Evolutionary conservation across 2,113 vertebrate species (phyloP), one percentile per base, ranked within the genome.

Genomic region (Eretmochelys imbricata): DNA sequence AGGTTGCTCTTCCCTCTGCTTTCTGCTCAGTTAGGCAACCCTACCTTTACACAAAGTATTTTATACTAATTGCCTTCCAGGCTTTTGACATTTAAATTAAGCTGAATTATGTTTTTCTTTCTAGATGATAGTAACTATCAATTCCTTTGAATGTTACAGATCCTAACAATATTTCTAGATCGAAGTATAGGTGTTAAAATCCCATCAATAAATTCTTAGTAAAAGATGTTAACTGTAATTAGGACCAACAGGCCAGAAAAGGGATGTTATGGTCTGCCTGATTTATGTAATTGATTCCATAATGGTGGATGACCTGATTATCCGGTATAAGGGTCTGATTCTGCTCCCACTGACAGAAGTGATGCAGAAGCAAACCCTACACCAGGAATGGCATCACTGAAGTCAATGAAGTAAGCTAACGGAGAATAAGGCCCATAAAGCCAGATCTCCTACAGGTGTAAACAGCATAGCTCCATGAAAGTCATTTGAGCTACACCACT

Each of bases 211-310:
- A 85, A 78, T 86, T 91, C 25, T 65, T 51, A 42, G 88, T 95
- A 59, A 80, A 84, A 82, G 72, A 69, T 80, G 51, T 55, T 87
- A 27, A 94, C 83, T 80, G 17, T 91, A 80, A 91, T 69, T 82
- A 93, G 90, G 59, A 89, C 13, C 86, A 85, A 87, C 72, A 72
- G 59, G 51, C 80, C 46, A 94, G 94, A 91, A 82, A 90, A 90
- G 31, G 48, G 80, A 49, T 84, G 75, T 80, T 87, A 14, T 1
- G 0, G 49, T 80, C 51, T 80, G 14, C 85, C 50, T 78, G 62
- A 85, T 88, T 89, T 84, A 57, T 80, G 51, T 31, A 84, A 87
- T 82, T 85, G 5, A 84, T 91, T 93, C 88, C 49, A 42, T 85
- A 88, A 76, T 27, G n/a, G 35, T 46, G 62, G 55, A 2, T 69